Evolutionary conservation across 2,797 vertebrate genomes (phyloP), one percentile per base, ranked within the genome.

Genomic region (Chanos chanos): DNA sequence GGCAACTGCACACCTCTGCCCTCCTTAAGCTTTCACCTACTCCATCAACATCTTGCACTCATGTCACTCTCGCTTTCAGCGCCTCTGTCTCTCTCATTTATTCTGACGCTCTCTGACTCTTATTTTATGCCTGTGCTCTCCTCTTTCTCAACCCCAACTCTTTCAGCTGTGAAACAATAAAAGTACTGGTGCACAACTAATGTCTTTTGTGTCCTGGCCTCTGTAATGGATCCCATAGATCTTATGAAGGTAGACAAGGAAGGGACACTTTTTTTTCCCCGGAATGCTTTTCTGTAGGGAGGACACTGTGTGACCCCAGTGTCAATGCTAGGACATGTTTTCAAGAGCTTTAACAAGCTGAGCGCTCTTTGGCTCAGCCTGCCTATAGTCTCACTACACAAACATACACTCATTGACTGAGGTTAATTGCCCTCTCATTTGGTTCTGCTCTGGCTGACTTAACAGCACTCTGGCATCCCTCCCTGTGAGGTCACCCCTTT

Each of bases 331-430:
- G 37, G 33, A 44, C 28, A 27, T 31, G 16, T 16, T 25, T 48
- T 9, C 2, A 15, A 8, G 5, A 3, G 24, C 37, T 15, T 25
- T 37, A 44, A 31, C 47, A 10, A 16, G 10, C 15, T 37, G n/a
- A n/a, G 40, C 36, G 49, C 44, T 67, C 39, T 64, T 56, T 61
- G 55, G 36, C 53, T 34, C 58, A 52, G 54, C 44, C 36, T 40
- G 21, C 58, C 52, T 36, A 44, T 19, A 19, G 16, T 6, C 18
- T 2, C 16, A 18, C 37, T 7, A 37, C 37, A 13, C 4, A 13
- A 37, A 7, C 4, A 5, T 0, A 16, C 13, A 5, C 13, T 37
- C 37, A 16, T n/a, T n/a, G n/a, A n/a, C n/a, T n/a, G n/a, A n/a
- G n/a, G n/a, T n/a, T n/a, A n/a, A n/a, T n/a, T n/a, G n/a, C n/a